Conservation (phyloP, 2,888 invertebrate genomes). For the Meiosimyza decipiens region DNA sequence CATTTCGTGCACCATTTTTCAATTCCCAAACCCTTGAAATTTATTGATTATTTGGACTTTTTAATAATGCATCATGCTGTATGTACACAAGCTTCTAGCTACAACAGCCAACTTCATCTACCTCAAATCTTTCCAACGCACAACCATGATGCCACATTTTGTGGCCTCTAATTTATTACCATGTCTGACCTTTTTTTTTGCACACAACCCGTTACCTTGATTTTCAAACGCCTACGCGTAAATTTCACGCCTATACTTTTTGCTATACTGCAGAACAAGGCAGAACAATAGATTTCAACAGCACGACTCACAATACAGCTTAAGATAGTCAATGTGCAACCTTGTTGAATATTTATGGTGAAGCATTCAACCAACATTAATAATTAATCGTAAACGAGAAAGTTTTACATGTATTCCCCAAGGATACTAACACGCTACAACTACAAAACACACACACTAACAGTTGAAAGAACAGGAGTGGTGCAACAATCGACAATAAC, state of each 20-base stretch:
- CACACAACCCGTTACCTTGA: neutral
- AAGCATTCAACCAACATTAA: constrained; percentile 14
- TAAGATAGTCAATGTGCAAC: neutral
- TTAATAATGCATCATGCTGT: no score
- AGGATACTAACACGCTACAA: neutral
- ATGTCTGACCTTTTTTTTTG: neutral
- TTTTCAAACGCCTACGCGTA: neutral
- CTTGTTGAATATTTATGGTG: constrained; percentile 4
- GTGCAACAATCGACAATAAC: neutral
- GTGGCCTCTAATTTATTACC: neutral
- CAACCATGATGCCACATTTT: no score
- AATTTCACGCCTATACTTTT: neutral
- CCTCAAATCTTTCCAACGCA: no score
- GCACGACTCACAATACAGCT: neutral
- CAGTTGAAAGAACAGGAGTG: neutral
- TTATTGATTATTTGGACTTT: no score
- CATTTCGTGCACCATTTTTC: no score
- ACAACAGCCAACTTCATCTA: neutral
- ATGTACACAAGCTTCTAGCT: no score
- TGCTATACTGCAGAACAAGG: neutral
- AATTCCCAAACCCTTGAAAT: no score
- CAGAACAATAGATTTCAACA: neutral
- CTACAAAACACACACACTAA: neutral
- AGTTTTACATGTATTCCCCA: constrained; percentile 17
- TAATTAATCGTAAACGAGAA: constrained; percentile 13